Evolutionary conservation across 64 coral and sea anemone genomes (phyloP).

Genomic region (Montipora foliosa): DNA sequence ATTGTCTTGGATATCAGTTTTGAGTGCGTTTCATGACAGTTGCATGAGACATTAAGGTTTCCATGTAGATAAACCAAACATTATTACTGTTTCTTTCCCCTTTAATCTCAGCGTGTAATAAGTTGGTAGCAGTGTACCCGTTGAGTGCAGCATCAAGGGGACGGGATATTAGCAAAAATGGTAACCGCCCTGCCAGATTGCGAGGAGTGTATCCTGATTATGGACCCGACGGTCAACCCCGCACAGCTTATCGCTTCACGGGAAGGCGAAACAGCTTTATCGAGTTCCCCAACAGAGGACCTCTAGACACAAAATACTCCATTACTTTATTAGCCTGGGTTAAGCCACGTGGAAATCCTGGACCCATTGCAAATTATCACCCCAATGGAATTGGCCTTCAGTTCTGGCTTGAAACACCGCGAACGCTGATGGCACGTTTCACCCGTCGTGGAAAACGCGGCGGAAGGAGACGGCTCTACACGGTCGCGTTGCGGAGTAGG

Average conservation of each 20-base stretch:
- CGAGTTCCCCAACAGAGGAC: slow-evolving; percentile 72
- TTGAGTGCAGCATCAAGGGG: slow-evolving; percentile 49
- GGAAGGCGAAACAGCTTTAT: slow-evolving; percentile 79
- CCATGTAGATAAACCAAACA: not conserved
- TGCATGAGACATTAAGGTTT: not conserved
- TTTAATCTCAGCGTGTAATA: slow-evolving; percentile 37
- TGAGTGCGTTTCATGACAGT: too few relatives aligned
- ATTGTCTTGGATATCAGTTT: too few relatives aligned
- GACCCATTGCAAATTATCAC: slow-evolving; percentile 91
- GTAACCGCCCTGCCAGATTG: slow-evolving; percentile 63
- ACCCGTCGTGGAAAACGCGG: slow-evolving; percentile 60
- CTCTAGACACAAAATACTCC: slow-evolving; percentile 79
- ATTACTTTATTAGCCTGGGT: slow-evolving; percentile 90
- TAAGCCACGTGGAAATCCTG: slow-evolving; percentile 44
- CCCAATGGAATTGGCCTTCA: slow-evolving; percentile 84
- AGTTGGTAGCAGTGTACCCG: slow-evolving; percentile 74
- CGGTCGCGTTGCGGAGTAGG: slow-evolving; percentile 4
- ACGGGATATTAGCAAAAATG: slow-evolving; percentile 41
- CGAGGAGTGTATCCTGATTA: slow-evolving; percentile 24
- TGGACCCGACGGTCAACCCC: slow-evolving; percentile 67
- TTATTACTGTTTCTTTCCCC: not conserved
- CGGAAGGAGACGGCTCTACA: slow-evolving; percentile 21
- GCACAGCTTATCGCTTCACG: slow-evolving; percentile 63
- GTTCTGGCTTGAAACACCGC: slow-evolving; percentile 49
- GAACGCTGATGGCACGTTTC: slow-evolving; percentile 63